These are phyloP conservation scores for Leptodactylus fuscus DNA, from an alignment of 2,113 vertebrate genomes.

Conservation along the genomic window DNA sequence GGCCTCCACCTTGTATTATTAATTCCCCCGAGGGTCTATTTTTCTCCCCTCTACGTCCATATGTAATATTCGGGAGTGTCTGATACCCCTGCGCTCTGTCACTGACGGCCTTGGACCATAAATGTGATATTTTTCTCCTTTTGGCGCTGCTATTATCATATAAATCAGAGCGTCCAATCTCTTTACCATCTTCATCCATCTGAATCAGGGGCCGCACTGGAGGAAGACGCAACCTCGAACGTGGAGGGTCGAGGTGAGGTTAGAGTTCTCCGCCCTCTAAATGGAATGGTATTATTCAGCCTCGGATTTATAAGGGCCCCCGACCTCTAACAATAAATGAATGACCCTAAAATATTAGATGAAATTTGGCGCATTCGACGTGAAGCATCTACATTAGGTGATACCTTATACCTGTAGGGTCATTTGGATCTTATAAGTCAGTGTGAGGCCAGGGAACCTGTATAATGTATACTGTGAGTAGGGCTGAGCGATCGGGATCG, in stretches of 20 bases:
- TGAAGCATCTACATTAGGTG: not conserved
- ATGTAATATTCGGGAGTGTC: too few relatives aligned
- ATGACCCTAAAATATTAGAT: not conserved
- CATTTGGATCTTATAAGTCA: not conserved
- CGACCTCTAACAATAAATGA: not conserved
- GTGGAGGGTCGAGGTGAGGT: not conserved
- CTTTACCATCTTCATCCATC: conserved; percentile 23
- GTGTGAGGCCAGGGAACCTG: not conserved
- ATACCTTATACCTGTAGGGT: not conserved
- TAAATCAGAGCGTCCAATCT: conserved; percentile 14
- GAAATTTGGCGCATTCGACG: not conserved
- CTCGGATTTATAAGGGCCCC: not conserved
- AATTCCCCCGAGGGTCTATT: too few relatives aligned
- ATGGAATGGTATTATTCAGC: not conserved
- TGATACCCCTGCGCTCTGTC: too few relatives aligned
- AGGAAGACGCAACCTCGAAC: not conserved
- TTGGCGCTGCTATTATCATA: conserved; percentile 16
- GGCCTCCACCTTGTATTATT: not conserved
- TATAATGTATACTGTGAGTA: not conserved
- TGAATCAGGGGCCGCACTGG: conserved; percentile 6
- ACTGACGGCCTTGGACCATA: too few relatives aligned
- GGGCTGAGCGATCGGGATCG: too few relatives aligned
- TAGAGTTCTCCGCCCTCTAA: not conserved
- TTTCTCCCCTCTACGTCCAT: too few relatives aligned
- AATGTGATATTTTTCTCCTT: not conserved